Conservation (phyloP, 1,140 invertebrate species). For the Diorhabda elongata region DNA sequence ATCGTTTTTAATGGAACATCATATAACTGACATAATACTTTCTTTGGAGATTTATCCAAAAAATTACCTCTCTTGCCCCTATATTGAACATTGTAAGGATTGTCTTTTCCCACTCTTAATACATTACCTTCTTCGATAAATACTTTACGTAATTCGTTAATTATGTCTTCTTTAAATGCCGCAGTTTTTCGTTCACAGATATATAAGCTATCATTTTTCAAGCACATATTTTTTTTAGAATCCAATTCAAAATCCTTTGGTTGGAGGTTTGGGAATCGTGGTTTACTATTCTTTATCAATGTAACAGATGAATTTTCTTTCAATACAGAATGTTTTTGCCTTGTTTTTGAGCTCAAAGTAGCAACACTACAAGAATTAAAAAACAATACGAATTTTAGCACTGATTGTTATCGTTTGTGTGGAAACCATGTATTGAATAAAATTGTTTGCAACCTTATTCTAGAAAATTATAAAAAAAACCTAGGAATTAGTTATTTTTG, state of each 20-base stretch:
- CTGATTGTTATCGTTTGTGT: too few relatives aligned
- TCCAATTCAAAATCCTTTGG: slow-evolving; percentile 52
- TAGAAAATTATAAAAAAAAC: too few relatives aligned
- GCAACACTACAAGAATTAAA: not conserved
- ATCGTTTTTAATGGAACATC: slow-evolving; percentile 49
- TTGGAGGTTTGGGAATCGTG: slow-evolving; percentile 56
- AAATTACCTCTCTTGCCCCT: slow-evolving; percentile 47
- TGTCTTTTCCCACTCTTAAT: slow-evolving; percentile 53
- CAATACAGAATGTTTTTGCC: slow-evolving; percentile 39
- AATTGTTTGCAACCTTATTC: too few relatives aligned
- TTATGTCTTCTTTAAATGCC: slow-evolving; percentile 54
- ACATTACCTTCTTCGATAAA: slow-evolving; percentile 59
- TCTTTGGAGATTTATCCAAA: slow-evolving; percentile 44
- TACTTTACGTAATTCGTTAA: slow-evolving; percentile 57
- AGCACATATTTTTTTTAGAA: slow-evolving; percentile 51
- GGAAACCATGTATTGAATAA: too few relatives aligned
- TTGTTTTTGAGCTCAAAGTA: slow-evolving; percentile 27
- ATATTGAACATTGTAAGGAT: slow-evolving; percentile 59
- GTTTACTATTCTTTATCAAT: slow-evolving; percentile 48
- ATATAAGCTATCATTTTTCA: slow-evolving; percentile 46
- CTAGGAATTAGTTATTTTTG: too few relatives aligned
- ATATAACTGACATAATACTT: slow-evolving; percentile 53
- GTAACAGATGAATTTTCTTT: slow-evolving; percentile 42
- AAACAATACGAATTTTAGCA: not conserved
- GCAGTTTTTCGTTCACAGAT: slow-evolving; percentile 50